phyloP scores from a whole-genome alignment of 92 coral and sea anemone genomes.

The Diadumene lineata region DNA sequence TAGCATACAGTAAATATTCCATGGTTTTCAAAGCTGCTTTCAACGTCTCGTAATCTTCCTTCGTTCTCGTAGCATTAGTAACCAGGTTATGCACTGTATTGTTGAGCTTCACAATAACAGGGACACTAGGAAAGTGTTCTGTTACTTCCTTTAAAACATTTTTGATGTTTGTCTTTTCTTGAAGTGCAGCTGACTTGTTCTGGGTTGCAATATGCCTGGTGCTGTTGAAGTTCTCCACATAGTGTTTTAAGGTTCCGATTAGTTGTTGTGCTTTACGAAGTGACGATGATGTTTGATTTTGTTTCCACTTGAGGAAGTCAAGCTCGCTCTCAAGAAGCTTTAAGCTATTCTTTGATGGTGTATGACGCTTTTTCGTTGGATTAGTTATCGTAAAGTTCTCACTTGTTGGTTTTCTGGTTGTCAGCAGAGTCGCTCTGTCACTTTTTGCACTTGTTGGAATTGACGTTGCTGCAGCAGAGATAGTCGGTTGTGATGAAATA shows the following conservation, averaged over 20 bases:
- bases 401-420: background rate
- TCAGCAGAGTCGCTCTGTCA: background rate
- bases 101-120: slow-evolving; percentile 47
- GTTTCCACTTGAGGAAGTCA: slow-evolving; percentile 36
- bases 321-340: slow-evolving; percentile 29
- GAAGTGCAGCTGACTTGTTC: background rate
- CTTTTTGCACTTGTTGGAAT: background rate
- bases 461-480: background rate
- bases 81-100: slow-evolving; percentile 44
- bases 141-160: slow-evolving; percentile 40
- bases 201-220: background rate
- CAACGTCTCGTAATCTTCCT: slow-evolving; percentile 18
- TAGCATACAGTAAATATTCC: background rate
- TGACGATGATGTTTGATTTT: slow-evolving; percentile 53
- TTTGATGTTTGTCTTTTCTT: slow-evolving; percentile 21
- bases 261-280: slow-evolving; percentile 34
- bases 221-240: slow-evolving; percentile 31
- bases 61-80: slow-evolving; percentile 42
- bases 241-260: slow-evolving; percentile 28
- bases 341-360: slow-evolving; percentile 2
- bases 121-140: slow-evolving; percentile 43
- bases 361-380: background rate
- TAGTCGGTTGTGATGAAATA: background rate
- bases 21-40: slow-evolving; percentile 26
- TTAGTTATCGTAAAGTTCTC: background rate